These are phyloP conservation scores for Acestrorhynchus altus DNA, from an alignment of 2,797 vertebrate genomes.

Conservation along the genomic window DNA sequence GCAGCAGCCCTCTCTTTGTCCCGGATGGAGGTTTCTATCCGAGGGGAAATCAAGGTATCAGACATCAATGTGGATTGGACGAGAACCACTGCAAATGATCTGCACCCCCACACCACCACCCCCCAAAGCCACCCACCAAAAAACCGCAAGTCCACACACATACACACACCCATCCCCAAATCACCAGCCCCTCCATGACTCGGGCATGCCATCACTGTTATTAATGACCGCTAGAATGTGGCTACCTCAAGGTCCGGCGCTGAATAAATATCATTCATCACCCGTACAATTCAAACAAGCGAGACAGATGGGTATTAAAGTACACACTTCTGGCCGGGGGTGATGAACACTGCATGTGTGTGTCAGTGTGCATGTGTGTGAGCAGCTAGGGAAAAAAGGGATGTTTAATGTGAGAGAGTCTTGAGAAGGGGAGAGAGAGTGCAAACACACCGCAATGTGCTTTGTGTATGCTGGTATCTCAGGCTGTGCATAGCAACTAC, in stretches of 20 bases:
- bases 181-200: conserved; percentile 50
- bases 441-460: conserved; percentile 39
- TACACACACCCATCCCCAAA: conserved; percentile 31
- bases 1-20: conserved; percentile 47
- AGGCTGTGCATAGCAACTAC: background rate
- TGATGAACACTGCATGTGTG: conserved; percentile 28
- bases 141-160: conserved; percentile 17
- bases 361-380: conserved; percentile 36
- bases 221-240: conserved; percentile 62
- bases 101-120: no score
- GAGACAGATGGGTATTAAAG: conserved; percentile 59
- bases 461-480: conserved; percentile 5
- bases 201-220: conserved; percentile 46
- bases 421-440: conserved; percentile 38
- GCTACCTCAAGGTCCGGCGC: conserved; percentile 62
- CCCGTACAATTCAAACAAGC: conserved; percentile 57
- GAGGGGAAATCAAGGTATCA: conserved; percentile 39
- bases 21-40: conserved; percentile 36
- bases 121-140: conserved; percentile 17
- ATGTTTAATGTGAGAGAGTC: conserved; percentile 34
- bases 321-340: conserved; percentile 51
- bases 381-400: background rate
- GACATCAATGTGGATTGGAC: conserved; percentile 50
- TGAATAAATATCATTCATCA: conserved; percentile 65
- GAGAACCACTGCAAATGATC: conserved; percentile 3